Conservation (phyloP, 2,888 invertebrate genomes). For the Tinea semifulvella region DNA sequence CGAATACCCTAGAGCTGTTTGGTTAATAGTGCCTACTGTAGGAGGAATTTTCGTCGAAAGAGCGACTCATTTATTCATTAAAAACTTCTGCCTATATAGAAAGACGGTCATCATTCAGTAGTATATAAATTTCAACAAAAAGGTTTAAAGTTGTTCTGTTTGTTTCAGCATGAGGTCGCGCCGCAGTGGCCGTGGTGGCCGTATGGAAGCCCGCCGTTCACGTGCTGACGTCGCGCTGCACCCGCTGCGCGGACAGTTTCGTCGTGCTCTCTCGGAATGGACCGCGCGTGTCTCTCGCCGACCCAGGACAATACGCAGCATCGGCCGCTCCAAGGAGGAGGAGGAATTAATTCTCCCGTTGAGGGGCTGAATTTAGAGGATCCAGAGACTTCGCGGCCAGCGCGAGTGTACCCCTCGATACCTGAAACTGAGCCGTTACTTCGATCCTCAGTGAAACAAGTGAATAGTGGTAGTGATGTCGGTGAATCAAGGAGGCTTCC, state of each 20-base stretch:
- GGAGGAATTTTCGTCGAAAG: no score
- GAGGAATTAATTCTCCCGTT: conserved; percentile 43
- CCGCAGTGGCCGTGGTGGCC: conserved; percentile 50
- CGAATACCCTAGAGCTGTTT: no score
- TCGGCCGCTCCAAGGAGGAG: conserved; percentile 57
- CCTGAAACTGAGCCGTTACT: conserved; percentile 43
- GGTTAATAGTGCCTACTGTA: no score
- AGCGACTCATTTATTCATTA: no score
- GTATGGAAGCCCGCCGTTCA: conserved; percentile 56
- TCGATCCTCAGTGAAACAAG: conserved; percentile 21
- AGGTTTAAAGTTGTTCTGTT: conserved; percentile 14
- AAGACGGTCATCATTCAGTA: no score
- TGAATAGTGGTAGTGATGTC: conserved; percentile 26
- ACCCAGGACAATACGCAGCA: conserved; percentile 43
- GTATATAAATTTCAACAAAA: no score
- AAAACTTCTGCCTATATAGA: no score
- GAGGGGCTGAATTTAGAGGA: conserved; percentile 21
- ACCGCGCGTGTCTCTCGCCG: conserved; percentile 52
- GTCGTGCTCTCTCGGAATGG: conserved; percentile 53
- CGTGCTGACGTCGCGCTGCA: conserved; percentile 51
- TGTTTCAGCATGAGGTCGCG: conserved; percentile 62
- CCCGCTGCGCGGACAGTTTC: conserved; percentile 46
- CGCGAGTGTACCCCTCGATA: conserved; percentile 42
- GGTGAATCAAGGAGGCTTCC: conserved; percentile 32
- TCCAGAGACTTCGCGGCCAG: conserved; percentile 43